Evolutionary conservation across 53 echinoderm and acorn worm species (phyloP).

Genomic region (Apostichopus leukothele): DNA sequence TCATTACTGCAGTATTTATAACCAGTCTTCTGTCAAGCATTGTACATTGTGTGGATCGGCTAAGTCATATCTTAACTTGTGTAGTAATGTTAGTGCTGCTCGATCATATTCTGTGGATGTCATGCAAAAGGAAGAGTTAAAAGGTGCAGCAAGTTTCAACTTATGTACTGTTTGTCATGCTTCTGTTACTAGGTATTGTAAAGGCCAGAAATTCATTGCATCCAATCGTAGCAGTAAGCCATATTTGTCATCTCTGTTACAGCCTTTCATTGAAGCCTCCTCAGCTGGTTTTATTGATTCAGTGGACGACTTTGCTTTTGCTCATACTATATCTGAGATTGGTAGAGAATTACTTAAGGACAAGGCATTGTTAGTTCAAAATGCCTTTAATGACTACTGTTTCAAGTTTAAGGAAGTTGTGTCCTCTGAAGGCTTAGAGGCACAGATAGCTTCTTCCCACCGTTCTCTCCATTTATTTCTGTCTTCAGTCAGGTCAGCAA

Average conservation of each 20-base stretch:
- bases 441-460: neutral
- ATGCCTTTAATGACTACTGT: neutral
- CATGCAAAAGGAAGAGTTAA: neutral
- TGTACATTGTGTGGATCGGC: slow-evolving; percentile 12
- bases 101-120: neutral
- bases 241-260: slow-evolving; percentile 2
- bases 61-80: neutral
- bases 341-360: slow-evolving; percentile 3
- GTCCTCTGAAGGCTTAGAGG: neutral
- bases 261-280: neutral
- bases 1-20: slow-evolving; percentile 12
- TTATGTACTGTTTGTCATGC: slow-evolving; percentile 16
- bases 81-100: neutral
- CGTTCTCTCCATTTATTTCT: slow-evolving; percentile 2
- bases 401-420: neutral
- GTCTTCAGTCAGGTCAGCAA: neutral
- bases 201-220: neutral
- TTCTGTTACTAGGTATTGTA: slow-evolving; percentile 7
- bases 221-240: neutral
- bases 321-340: neutral
- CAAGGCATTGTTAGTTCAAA: slow-evolving; percentile 15
- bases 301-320: slow-evolving; percentile 27
- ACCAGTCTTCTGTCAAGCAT: neutral
- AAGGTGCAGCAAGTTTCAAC: neutral
- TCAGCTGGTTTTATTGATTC: neutral